Evolutionary conservation across 2,113 vertebrate genomes (phyloP).

Genomic region (Calyptommatus sinebrachiatus): DNA sequence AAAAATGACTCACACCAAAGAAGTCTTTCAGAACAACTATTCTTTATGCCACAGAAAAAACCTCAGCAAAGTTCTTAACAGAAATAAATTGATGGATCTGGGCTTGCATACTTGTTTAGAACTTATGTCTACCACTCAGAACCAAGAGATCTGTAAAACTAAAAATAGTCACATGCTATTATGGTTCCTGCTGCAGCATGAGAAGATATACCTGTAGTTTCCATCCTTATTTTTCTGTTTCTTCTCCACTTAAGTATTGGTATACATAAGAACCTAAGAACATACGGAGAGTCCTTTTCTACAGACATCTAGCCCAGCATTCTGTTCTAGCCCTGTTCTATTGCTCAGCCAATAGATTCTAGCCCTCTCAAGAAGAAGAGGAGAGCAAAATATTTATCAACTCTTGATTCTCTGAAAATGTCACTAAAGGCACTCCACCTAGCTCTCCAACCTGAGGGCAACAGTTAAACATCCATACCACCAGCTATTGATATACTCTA

Average conservation of each 20-base stretch:
- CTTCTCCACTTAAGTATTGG: too few relatives aligned
- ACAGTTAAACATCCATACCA: too few relatives aligned
- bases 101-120: background rate
- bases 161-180: too few relatives aligned
- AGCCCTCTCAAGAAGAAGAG: too few relatives aligned
- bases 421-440: background rate
- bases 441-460: background rate
- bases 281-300: background rate
- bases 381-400: too few relatives aligned
- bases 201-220: too few relatives aligned
- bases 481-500: background rate
- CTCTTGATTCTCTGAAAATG: background rate
- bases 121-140: background rate
- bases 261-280: background rate
- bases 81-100: background rate
- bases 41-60: background rate
- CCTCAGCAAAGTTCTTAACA: background rate
- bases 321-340: too few relatives aligned
- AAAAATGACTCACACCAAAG: background rate
- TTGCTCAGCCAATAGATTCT: too few relatives aligned
- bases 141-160: background rate
- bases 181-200: too few relatives aligned
- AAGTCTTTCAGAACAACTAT: background rate
- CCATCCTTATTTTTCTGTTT: too few relatives aligned
- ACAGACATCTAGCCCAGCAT: background rate